A percentile compares a stretch with the other conserved stretches of the same genome.
Evolutionary conservation across 1,140 invertebrate species (phyloP).

Genomic region (Bombus waltoni): DNA sequence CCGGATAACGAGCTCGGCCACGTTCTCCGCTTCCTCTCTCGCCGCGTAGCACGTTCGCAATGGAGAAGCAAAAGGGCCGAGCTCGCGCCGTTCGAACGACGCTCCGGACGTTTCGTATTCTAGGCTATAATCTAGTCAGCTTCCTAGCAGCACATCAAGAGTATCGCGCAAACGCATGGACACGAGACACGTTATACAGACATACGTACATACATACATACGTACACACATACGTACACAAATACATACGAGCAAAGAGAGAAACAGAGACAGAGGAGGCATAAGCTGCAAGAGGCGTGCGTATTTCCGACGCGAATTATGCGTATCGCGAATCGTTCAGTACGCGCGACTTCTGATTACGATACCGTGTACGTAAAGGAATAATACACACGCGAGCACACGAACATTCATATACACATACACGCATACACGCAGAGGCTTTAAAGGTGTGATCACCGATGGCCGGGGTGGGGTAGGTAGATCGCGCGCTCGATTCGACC

Average conservation of each 20-base stretch:
- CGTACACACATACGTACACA: conserved; percentile 25
- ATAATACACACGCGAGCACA: not conserved
- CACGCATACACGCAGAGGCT: conserved; percentile 51
- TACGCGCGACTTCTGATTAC: too few relatives aligned
- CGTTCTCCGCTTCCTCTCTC: conserved; percentile 37
- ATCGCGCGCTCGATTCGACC: conserved; percentile 51
- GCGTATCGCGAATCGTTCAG: too few relatives aligned
- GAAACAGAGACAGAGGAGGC: not conserved
- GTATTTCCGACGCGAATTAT: not conserved
- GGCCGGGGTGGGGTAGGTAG: conserved; percentile 51
- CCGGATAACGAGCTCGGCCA: not conserved
- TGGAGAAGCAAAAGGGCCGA: conserved; percentile 9
- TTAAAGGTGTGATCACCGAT: conserved; percentile 64
- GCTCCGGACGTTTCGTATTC: conserved; percentile 70
- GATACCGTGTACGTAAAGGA: not conserved
- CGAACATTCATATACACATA: not conserved
- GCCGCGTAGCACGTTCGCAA: conserved; percentile 38
- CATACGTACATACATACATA: conserved; percentile 18
- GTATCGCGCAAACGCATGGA: conserved; percentile 59
- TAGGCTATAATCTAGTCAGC: conserved; percentile 82
- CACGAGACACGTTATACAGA: conserved; percentile 22
- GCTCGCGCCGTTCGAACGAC: conserved; percentile 30
- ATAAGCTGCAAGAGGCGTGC: not conserved
- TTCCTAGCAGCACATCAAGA: conserved; percentile 81
- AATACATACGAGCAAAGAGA: not conserved